These are phyloP conservation scores for Odontocolon sp. DNA, from an alignment of 2,888 invertebrate species.

Conservation along the genomic window DNA sequence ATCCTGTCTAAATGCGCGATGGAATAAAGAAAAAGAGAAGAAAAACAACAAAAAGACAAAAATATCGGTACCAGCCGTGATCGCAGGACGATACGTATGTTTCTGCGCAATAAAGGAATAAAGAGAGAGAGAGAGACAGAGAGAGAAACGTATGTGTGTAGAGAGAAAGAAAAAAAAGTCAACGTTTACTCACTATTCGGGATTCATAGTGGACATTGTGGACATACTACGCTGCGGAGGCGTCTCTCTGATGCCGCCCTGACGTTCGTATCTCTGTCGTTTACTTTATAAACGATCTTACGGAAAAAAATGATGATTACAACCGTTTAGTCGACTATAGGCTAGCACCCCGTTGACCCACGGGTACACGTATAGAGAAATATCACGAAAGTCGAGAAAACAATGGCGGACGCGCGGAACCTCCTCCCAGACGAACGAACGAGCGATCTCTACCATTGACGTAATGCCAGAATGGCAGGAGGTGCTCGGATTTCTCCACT, in stretches of 20 bases:
- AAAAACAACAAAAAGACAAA: neutral
- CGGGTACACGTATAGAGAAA: slow-evolving; percentile 51
- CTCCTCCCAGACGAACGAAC: slow-evolving; percentile 76
- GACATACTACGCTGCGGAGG: slow-evolving; percentile 78
- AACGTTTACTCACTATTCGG: slow-evolving; percentile 81
- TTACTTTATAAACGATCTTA: neutral
- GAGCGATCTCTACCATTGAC: slow-evolving; percentile 75
- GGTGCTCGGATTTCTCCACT: slow-evolving; percentile 68
- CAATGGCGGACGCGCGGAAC: slow-evolving; percentile 77
- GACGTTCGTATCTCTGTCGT: neutral
- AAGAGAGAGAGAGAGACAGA: slow-evolving; percentile 56
- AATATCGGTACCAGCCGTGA: slow-evolving; percentile 56
- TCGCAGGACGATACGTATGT: slow-evolving; percentile 63
- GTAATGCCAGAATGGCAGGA: slow-evolving; percentile 77
- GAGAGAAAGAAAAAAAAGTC: slow-evolving; percentile 47
- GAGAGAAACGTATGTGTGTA: slow-evolving; percentile 49
- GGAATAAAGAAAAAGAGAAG: too few relatives aligned
- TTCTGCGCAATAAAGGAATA: slow-evolving; percentile 42
- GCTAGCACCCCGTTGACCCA: slow-evolving; percentile 9
- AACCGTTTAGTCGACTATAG: too few relatives aligned
- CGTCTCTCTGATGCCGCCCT: slow-evolving; percentile 27
- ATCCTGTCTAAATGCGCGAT: neutral
- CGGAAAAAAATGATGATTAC: too few relatives aligned
- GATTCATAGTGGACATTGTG: slow-evolving; percentile 82
- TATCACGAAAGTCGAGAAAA: slow-evolving; percentile 71